Percentiles rank a stretch among this genome's conserved stretches.
Evolutionary conservation across 2,888 invertebrate species (phyloP).

Genomic region (Phyllotreta striolata): DNA sequence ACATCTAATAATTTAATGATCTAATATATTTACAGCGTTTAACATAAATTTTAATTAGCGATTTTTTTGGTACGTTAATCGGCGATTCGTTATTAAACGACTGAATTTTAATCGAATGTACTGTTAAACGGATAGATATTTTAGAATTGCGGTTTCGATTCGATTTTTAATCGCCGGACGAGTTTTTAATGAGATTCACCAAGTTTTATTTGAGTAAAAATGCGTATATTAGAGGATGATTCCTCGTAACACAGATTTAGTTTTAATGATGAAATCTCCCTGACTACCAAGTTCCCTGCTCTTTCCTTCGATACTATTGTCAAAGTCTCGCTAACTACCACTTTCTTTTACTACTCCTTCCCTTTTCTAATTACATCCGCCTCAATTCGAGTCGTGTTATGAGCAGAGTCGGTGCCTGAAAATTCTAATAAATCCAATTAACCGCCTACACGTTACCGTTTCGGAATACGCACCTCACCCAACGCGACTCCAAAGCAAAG

Average conservation of each 20-base stretch:
- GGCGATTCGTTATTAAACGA: not conserved
- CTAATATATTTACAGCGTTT: constrained; percentile 15
- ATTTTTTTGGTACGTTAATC: too few species aligned
- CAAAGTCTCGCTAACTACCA: constrained; percentile 9
- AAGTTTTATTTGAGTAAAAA: too few species aligned
- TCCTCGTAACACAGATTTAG: too few species aligned
- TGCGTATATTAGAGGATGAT: too few species aligned
- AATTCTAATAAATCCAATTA: not conserved
- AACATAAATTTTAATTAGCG: constrained; percentile 16
- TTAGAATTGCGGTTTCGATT: too few species aligned
- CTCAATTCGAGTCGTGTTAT: constrained; percentile 1
- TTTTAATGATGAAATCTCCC: too few species aligned
- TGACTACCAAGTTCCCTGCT: too few species aligned
- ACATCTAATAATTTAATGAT: constrained; percentile 17
- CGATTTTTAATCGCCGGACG: too few species aligned
- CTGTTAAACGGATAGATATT: not conserved
- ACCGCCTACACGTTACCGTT: too few species aligned
- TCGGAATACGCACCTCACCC: not conserved
- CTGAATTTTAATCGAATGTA: not conserved
- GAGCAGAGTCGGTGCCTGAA: not conserved
- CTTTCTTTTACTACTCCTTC: constrained; percentile 19
- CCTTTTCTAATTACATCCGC: constrained; percentile 23
- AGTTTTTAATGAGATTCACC: too few species aligned
- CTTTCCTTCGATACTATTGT: constrained; percentile 17
- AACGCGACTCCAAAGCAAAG: not conserved